Conservation (phyloP, 1,140 invertebrate genomes). For the Ceratina australensis region DNA sequence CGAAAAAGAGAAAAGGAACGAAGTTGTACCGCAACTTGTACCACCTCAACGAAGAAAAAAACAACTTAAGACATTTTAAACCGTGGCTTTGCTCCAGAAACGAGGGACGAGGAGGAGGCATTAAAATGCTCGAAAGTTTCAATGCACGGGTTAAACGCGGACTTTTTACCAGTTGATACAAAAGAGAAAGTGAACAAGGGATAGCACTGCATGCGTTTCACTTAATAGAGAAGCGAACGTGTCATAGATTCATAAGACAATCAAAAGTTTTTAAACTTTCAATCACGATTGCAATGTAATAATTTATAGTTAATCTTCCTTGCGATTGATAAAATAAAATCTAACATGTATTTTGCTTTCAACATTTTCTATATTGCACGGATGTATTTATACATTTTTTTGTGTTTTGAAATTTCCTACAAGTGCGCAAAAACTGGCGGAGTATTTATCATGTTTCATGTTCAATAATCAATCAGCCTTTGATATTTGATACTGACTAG, state of each 20-base stretch:
- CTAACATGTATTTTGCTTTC: too few species aligned
- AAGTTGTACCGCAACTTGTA: slow-evolving; percentile 14
- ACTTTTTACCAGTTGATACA: neutral
- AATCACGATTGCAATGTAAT: too few species aligned
- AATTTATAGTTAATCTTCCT: too few species aligned
- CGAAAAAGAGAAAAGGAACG: slow-evolving; percentile 5
- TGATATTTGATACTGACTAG: neutral
- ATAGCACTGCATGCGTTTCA: neutral
- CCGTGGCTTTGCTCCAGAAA: neutral
- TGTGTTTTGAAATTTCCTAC: too few species aligned
- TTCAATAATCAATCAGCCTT: neutral
- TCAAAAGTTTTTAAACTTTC: too few species aligned
- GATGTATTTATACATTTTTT: too few species aligned
- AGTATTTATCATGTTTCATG: neutral
- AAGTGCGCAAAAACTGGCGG: too few species aligned
- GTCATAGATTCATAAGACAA: too few species aligned
- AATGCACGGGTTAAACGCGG: neutral
- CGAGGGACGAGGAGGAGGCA: neutral
- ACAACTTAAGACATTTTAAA: slow-evolving; percentile 28
- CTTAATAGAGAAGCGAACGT: too few species aligned
- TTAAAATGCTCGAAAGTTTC: slow-evolving; percentile 30
- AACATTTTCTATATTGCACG: too few species aligned
- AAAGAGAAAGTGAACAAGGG: neutral
- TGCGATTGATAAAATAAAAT: too few species aligned
- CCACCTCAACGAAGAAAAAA: neutral